Conservation (phyloP, 2,888 invertebrate species). For the Eledona agricola region DNA sequence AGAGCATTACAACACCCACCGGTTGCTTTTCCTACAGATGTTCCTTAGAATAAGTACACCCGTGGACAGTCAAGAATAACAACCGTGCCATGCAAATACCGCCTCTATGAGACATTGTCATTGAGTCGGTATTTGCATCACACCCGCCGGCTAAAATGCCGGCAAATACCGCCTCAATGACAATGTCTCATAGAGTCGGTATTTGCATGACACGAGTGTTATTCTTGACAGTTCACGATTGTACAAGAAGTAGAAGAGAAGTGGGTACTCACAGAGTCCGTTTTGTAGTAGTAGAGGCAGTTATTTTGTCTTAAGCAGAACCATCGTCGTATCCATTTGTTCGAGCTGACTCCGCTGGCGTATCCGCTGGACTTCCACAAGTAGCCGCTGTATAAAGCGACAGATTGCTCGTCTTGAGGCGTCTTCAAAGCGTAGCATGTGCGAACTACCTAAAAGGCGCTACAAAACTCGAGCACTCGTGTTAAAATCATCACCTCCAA, state of each 20-base stretch:
- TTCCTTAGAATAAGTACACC: no score
- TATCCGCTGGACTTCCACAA: constrained; percentile 77
- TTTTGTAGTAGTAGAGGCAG: constrained; percentile 95
- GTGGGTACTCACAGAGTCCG: constrained; percentile 77
- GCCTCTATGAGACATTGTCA: no score
- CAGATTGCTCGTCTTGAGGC: constrained; percentile 70
- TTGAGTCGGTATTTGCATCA: no score
- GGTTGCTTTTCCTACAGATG: constrained; percentile 86
- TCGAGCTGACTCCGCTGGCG: constrained; percentile 64
- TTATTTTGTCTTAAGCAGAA: constrained; percentile 91
- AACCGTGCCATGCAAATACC: no score
- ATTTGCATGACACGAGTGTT: no score
- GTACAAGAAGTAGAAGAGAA: constrained; percentile 7
- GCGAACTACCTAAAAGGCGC: constrained; percentile 73
- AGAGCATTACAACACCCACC: constrained; percentile 87
- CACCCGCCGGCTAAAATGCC: no score
- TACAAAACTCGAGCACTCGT: neutral
- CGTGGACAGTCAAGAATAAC: no score
- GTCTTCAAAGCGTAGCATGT: constrained; percentile 84
- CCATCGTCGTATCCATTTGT: constrained; percentile 89
- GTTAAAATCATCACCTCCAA: constrained; percentile 71
- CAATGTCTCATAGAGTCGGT: no score
- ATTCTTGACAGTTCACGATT: constrained; percentile 5
- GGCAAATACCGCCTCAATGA: no score
- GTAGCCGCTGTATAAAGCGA: constrained; percentile 77